Conservation (phyloP, 2,113 vertebrate genomes). For the Crotalus helleri region DNA sequence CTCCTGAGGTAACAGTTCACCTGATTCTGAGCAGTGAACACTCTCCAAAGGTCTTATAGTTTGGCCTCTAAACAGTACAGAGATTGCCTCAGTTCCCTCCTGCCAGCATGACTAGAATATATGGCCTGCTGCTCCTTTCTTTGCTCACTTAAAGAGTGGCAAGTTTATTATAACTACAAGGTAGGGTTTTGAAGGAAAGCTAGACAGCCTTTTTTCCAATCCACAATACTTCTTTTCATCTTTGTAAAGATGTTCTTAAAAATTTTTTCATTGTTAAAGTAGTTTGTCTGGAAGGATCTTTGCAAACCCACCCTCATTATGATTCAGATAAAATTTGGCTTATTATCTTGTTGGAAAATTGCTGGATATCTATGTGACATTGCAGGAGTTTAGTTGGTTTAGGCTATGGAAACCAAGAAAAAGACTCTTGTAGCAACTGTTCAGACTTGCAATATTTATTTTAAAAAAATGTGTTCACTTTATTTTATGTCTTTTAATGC, state of each 20-base stretch:
- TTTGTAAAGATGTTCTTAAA: conserved; percentile 39
- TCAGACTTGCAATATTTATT: background rate
- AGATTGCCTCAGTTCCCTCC: conserved; percentile 39
- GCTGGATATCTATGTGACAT: background rate
- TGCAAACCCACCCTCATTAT: background rate
- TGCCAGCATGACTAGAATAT: conserved; percentile 17
- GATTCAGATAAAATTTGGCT: background rate
- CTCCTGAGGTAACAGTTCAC: conserved; percentile 29
- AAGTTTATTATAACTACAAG: conserved; percentile 46
- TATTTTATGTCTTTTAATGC: background rate
- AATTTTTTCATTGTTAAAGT: conserved; percentile 12
- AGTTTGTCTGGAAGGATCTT: background rate
- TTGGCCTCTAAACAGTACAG: conserved; percentile 17
- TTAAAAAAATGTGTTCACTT: background rate
- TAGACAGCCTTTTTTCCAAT: conserved; percentile 5
- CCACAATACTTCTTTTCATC: conserved; percentile 25
- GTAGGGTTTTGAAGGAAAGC: conserved; percentile 38
- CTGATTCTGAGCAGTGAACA: conserved; percentile 41
- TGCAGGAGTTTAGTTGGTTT: background rate
- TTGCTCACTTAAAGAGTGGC: conserved; percentile 28
- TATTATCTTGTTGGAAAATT: background rate
- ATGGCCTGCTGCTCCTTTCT: conserved; percentile 33
- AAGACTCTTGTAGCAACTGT: background rate
- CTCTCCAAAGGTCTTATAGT: conserved; percentile 34
- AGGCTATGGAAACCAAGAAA: background rate